Evolutionary conservation across 2,888 invertebrate species (phyloP), one percentile per base, ranked within the genome.

Genomic region (Pseudeuparius sepicola): DNA sequence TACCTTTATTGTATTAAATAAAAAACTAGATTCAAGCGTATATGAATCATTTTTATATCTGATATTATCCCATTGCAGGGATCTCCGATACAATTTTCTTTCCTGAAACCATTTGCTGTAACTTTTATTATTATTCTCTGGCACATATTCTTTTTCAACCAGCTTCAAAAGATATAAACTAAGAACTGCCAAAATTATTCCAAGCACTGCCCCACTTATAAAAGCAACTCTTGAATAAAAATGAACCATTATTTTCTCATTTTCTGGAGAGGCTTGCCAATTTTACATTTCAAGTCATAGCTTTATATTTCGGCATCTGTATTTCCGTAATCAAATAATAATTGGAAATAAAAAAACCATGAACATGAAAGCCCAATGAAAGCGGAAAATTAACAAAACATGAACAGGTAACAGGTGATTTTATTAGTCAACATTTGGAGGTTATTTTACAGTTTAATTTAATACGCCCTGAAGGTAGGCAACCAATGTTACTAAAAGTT

Each of bases 1-100:
- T 7, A 71, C 37, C 32, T 59, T 55, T 4, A 69, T 50, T 42
- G 53, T 57, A 1, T 52, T 40, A 32, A 46, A 51, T 20, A 62
- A 45, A 40, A 46, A 54, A 14, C 50, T 36, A n/a, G 58, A 48
- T 48, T 60, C 60, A 33, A 43, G 36, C 25, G 40, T 26, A 41
- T 36, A 44, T 6, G 37, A 43, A 10, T 41, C 14, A 28, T 47
- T 50, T 4, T 44, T 43, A 34, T 57, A 56, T 24, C 57, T 50
- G 20, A 55, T 34, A n/a, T 26, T 33, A 39, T 57, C 57, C 47
- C 55, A 54, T 30, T 34, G 31, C 14, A 50, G 4, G 3, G 6
- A 12, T 31, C 36, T 41, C 35, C 46, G 45, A 10, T 16, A 26
- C 15, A 51, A 31, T n/a, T 41, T 36, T 24, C 41, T 42, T 15